Conservation (phyloP, 1,140 invertebrate genomes). For the Papilio polyxenes region DNA sequence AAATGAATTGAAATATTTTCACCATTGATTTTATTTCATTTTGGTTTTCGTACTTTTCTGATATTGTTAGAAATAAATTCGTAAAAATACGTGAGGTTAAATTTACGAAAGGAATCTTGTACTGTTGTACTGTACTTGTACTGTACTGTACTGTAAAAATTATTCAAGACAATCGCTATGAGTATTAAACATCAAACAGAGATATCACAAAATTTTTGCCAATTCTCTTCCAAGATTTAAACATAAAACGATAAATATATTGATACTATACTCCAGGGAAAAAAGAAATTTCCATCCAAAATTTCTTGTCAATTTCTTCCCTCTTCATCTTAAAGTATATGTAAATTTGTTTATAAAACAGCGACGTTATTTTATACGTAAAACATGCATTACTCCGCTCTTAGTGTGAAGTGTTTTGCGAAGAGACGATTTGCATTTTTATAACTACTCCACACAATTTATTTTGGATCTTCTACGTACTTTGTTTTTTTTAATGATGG, state of each 20-base stretch:
- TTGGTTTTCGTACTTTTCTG: slow-evolving; percentile 29
- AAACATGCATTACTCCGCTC: slow-evolving; percentile 23
- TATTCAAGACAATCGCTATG: not conserved
- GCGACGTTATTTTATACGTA: slow-evolving; percentile 6
- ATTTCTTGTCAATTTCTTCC: not conserved
- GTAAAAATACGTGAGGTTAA: not conserved
- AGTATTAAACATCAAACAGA: not conserved
- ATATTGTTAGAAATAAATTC: not conserved
- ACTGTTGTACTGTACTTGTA: not conserved
- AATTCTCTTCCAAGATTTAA: not conserved
- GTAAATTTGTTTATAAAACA: slow-evolving; percentile 32
- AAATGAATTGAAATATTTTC: slow-evolving; percentile 23
- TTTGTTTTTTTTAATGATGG: not conserved
- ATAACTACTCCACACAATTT: not conserved
- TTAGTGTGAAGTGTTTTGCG: not conserved
- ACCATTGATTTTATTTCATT: slow-evolving; percentile 13
- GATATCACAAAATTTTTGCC: not conserved
- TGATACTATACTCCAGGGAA: not conserved
- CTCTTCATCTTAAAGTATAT: slow-evolving; percentile 9
- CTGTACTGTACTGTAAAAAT: too few relatives aligned
- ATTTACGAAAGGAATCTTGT: not conserved
- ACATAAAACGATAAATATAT: not conserved
- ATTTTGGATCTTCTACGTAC: not conserved
- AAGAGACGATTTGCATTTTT: slow-evolving; percentile 34
- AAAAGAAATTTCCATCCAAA: not conserved